Evolutionary conservation across 2,113 vertebrate genomes (phyloP), one percentile per base, ranked within the genome.

Genomic region (Phalacrocorax brasilianus): DNA sequence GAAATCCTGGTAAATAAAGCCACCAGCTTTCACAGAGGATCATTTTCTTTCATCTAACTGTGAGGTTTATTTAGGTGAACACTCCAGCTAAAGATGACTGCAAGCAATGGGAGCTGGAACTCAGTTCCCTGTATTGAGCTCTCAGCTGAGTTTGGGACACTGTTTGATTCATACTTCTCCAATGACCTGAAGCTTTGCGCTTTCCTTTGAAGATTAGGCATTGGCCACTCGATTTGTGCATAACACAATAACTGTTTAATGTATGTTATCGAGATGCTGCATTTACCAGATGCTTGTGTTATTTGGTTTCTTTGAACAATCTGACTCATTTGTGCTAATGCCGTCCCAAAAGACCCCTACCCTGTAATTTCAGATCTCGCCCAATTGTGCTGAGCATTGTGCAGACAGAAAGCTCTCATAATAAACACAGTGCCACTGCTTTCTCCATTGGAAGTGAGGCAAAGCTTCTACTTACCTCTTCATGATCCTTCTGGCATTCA

Each of bases 401-500:
- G 53, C 27, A 27, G 63, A 78, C 52, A 68, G 66, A 91, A 87
- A 91, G n/a, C 68, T 91, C 53, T 56, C 53, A 53, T n/a, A 86
- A 86, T 17, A 79, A 93, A 77, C 52, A 67, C 24, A 4, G 20
- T 21, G 55, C 33, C 11, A 9, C 62, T 80, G 66, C 59, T 63
- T 91, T 86, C 91, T 83, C 70, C 47, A 30, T 18, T 76, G 86
- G 56, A 78, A 93, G 14, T 2, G 40, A 96, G 75, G 80, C 58
- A 90, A 80, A 88, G 75, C 91, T 62, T 92, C 63, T 72, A 63
- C 67, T 94, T 90, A 87, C 92, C 88, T 59, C 66, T 85, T 83
- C 73, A 17, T 63, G 84, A 82, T 78, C 70, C 53, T 85, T 77
- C 76, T 88, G 63, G 40, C 56, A 44, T 79, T 88, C 88, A 88